Evolutionary conservation across 1,140 invertebrate genomes (phyloP), one percentile per base, ranked within the genome.

Genomic region (Drosophila tristis): DNA sequence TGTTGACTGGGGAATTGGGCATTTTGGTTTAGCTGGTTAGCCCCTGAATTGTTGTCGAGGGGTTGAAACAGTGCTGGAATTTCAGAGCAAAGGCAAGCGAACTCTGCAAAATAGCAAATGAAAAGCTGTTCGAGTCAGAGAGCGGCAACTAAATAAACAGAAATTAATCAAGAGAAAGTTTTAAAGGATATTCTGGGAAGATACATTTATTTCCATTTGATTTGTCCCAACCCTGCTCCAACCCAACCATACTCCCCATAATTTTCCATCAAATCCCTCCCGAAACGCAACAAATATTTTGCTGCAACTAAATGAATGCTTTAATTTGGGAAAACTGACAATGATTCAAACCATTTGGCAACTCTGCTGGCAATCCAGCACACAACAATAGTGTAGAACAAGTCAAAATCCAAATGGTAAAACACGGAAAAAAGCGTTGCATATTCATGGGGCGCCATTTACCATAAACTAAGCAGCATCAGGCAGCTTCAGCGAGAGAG

Each of bases 401-500:
- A 53, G 50, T 16, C 51, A 73, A 49, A 61, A 51, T 45, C 49
- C 45, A 50, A 66, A 73, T 50, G 60, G 35, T 9, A 35, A 29
- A 57, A 54, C 16, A 23, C 16, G 26, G 15, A 61, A 66, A 57
- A 80, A 66, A 25, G 5, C 50, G 45, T 78, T 86, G 82, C 82
- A 86, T 86, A 86, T 86, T 86, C 74, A 87, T 87, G 65, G 59
- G 35, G 47, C 73, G 68, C 58, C 66, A 60, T 59, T 78, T 80
- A 66, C 61, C 61, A 74, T 82, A 80, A 84, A 80, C 79, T 80
- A 81, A 79, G 75, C 75, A 77, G 67, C 44, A 68, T 75, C 65
- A 73, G 56, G 56, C 63, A 61, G 64, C 43, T 49, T 75, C 31
- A 35, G n/a, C n/a, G 9, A 9, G 11, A 13, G 35, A 39, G 11